Conservation (phyloP, 1,140 invertebrate genomes). For the Sogatella furcifera region DNA sequence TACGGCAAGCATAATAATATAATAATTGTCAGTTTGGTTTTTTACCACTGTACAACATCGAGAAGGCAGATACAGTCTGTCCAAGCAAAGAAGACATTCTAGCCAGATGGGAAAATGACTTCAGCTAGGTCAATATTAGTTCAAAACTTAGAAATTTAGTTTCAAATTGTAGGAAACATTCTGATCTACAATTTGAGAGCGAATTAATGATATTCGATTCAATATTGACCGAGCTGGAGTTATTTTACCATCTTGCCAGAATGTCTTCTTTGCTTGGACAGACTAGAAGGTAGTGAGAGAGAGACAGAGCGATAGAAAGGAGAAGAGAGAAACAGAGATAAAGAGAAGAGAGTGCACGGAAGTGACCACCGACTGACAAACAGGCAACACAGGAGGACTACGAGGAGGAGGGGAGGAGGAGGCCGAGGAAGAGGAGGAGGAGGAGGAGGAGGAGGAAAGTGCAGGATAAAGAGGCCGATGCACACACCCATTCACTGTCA, state of each 20-base stretch:
- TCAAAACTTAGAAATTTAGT: too few relatives aligned
- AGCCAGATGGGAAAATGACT: too few relatives aligned
- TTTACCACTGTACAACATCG: background rate
- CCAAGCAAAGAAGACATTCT: too few relatives aligned
- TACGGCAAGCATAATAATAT: background rate
- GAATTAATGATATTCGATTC: too few relatives aligned
- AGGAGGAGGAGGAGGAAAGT: background rate
- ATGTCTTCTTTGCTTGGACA: too few relatives aligned
- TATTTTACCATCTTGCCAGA: too few relatives aligned
- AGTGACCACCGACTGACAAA: background rate
- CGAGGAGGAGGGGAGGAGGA: background rate
- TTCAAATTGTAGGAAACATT: too few relatives aligned
- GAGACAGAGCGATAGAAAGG: background rate
- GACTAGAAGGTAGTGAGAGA: conserved; percentile 7
- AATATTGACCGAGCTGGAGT: too few relatives aligned
- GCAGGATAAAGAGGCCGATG: background rate
- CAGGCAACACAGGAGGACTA: background rate
- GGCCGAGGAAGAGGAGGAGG: background rate
- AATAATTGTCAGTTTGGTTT: background rate
- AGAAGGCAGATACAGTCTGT: background rate
- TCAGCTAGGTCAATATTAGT: too few relatives aligned
- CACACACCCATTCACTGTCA: too few relatives aligned
- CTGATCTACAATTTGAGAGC: too few relatives aligned
- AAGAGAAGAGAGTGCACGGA: background rate
- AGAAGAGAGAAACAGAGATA: background rate